Conservation (phyloP, 2,113 vertebrate species). For the Microcebus jonahi region DNA sequence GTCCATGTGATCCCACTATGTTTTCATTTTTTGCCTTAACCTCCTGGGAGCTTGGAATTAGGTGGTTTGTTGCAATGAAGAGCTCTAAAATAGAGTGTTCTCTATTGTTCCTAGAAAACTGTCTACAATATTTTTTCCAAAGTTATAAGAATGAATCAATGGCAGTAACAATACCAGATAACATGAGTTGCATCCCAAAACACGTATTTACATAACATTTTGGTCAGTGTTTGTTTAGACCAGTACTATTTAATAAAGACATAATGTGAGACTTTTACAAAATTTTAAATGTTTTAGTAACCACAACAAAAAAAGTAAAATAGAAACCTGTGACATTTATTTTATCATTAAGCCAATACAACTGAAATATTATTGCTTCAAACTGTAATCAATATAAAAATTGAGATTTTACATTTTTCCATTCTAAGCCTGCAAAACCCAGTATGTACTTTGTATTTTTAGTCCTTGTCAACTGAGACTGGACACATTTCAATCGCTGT, state of each 20-base stretch:
- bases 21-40: not conserved
- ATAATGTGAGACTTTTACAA: not conserved
- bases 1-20: not conserved
- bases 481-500: not conserved
- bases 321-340: not conserved
- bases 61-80: not conserved
- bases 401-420: not conserved
- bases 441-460: not conserved
- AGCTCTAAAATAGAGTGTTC: not conserved
- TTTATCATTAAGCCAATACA: not conserved
- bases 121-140: not conserved
- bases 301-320: not conserved
- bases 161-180: not conserved
- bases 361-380: constrained; percentile 20
- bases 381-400: constrained; percentile 24
- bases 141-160: not conserved
- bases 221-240: not conserved
- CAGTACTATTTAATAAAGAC: not conserved
- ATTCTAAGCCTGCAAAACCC: not conserved
- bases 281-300: not conserved
- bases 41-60: not conserved
- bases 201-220: not conserved
- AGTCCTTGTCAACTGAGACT: not conserved
- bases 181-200: not conserved
- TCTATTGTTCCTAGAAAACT: not conserved